phyloP scores from a whole-genome alignment of 2,797 vertebrate genomes.

The Clarias laeviceps region DNA sequence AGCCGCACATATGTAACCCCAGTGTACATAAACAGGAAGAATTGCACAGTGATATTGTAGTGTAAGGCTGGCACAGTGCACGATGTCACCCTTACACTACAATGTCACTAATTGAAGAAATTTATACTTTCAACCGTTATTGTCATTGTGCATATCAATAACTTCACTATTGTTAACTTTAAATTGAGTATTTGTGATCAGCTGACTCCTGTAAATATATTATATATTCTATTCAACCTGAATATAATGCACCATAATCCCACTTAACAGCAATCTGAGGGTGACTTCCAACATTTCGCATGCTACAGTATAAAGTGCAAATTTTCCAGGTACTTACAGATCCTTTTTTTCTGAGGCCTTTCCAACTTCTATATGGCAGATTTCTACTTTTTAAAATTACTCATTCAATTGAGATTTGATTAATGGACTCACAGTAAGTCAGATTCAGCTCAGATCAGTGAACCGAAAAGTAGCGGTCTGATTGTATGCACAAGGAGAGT shows the following conservation, averaged over 20 bases:
- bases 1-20: not conserved
- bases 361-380: not conserved
- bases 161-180: too few relatives aligned
- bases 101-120: not conserved
- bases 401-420: not conserved
- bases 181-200: too few relatives aligned
- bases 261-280: not conserved
- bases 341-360: not conserved
- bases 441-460: not conserved
- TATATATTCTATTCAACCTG: too few relatives aligned
- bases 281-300: not conserved
- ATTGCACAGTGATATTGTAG: too few relatives aligned
- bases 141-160: not conserved
- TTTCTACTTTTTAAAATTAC: not conserved
- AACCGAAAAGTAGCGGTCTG: not conserved
- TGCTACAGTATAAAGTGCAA: not conserved
- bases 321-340: not conserved
- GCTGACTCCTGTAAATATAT: too few relatives aligned
- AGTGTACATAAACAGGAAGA: not conserved
- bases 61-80: too few relatives aligned
- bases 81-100: too few relatives aligned
- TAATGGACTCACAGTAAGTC: not conserved
- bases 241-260: not conserved
- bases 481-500: not conserved
- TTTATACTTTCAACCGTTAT: not conserved